Evolutionary conservation across 2,888 invertebrate genomes (phyloP).

Genomic region (Oegoconia quadripuncta): DNA sequence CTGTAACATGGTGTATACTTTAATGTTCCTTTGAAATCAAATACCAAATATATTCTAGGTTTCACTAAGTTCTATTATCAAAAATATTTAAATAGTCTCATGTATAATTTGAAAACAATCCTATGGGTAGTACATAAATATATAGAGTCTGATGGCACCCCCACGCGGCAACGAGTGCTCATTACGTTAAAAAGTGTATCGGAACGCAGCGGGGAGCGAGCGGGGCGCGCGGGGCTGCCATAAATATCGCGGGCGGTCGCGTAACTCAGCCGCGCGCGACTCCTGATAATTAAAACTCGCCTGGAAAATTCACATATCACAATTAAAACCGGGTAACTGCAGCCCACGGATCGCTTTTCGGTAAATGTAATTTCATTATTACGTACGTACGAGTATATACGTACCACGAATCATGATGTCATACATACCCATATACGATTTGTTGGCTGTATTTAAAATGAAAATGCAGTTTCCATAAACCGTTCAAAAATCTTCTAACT

Average conservation of each 20-base stretch:
- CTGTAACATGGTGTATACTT: no score
- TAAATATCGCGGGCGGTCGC: conserved; percentile 80
- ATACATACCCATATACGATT: no score
- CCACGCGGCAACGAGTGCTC: conserved; percentile 56
- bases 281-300: conserved; percentile 79
- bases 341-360: conserved; percentile 53
- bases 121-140: conserved; percentile 22
- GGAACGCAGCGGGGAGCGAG: no score
- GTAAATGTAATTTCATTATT: conserved; percentile 41
- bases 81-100: neutral
- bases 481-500: no score
- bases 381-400: neutral
- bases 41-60: no score
- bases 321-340: conserved; percentile 71
- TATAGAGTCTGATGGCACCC: conserved; percentile 39
- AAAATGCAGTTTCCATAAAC: neutral
- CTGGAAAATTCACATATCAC: conserved; percentile 77
- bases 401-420: no score
- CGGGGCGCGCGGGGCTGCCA: conserved; percentile 64
- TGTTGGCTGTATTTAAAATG: neutral
- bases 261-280: conserved; percentile 74
- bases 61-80: no score
- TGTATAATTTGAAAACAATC: conserved; percentile 36
- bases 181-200: conserved; percentile 79
- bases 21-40: no score